phyloP scores from a whole-genome alignment of 2,113 vertebrate species.

The Mugil cephalus region DNA sequence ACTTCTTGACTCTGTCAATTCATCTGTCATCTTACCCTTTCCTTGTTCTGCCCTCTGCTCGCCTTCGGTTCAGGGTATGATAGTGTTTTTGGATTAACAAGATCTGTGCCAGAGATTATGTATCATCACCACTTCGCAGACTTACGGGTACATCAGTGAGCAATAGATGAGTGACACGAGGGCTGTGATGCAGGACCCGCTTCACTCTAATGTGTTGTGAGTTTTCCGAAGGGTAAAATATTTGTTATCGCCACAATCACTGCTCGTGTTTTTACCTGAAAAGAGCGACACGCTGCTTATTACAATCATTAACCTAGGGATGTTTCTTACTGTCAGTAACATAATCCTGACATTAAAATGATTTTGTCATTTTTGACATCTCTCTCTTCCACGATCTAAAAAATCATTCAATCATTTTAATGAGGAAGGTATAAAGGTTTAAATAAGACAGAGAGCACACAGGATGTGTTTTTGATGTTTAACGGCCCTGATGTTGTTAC shows the following conservation, averaged over 20 bases:
- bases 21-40: constrained; percentile 7
- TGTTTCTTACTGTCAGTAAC: no score
- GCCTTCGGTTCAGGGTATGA: constrained; percentile 24
- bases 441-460: no score
- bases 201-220: constrained; percentile 19
- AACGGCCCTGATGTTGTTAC: constrained; percentile 30
- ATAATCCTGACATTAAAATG: no score
- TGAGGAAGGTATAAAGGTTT: no score
- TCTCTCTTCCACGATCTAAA: neutral
- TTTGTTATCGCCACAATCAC: neutral
- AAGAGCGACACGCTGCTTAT: neutral
- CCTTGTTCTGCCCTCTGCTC: constrained; percentile 5
- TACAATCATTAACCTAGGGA: no score
- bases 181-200: constrained; percentile 33
- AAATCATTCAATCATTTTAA: neutral
- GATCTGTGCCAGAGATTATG: constrained; percentile 2
- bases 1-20: neutral
- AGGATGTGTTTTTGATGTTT: neutral
- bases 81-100: neutral
- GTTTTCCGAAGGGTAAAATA: neutral
- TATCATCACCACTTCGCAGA: neutral
- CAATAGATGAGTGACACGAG: constrained; percentile 21
- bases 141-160: constrained; percentile 11
- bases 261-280: neutral
- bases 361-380: no score